A percentile compares a stretch with the other conserved stretches of the same genome.
phyloP scores from a whole-genome alignment of 2,113 vertebrate genomes.

The Daphoenositta chrysoptera region DNA sequence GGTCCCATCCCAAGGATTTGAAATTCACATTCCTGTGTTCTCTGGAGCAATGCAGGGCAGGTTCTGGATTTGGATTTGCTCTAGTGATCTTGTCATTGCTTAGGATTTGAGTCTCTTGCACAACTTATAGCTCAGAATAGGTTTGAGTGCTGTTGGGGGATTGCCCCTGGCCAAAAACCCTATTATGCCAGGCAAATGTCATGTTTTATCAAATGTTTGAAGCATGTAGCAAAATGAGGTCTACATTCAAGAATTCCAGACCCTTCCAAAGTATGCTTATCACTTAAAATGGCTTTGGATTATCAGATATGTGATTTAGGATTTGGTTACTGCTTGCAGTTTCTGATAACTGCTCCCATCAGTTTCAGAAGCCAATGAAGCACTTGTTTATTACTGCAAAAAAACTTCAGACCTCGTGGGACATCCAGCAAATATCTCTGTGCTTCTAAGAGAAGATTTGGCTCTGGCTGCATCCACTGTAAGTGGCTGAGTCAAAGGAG shows the following conservation, averaged over 20 bases:
- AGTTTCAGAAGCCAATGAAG: not conserved
- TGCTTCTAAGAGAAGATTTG: not conserved
- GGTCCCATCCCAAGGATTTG: not conserved
- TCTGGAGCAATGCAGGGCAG: not conserved
- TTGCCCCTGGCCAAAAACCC: not conserved
- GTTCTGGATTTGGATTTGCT: not conserved
- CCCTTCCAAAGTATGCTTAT: not conserved
- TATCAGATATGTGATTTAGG: not conserved
- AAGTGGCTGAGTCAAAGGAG: not conserved
- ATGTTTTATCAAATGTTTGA: not conserved
- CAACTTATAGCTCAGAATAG: not conserved
- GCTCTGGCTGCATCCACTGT: not conserved
- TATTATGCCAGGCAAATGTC: not conserved
- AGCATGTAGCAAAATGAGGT: not conserved
- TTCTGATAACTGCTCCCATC: constrained; percentile 7
- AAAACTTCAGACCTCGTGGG: not conserved
- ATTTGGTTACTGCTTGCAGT: not conserved
- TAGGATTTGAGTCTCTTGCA: not conserved
- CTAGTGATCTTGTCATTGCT: not conserved
- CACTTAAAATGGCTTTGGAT: not conserved
- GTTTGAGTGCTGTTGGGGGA: not conserved
- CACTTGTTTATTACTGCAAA: constrained; percentile 25
- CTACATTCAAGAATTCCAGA: not conserved
- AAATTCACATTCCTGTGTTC: not conserved
- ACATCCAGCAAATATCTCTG: not conserved